Conservation (phyloP, 2,113 vertebrate genomes). For the Fregata magnificens region DNA sequence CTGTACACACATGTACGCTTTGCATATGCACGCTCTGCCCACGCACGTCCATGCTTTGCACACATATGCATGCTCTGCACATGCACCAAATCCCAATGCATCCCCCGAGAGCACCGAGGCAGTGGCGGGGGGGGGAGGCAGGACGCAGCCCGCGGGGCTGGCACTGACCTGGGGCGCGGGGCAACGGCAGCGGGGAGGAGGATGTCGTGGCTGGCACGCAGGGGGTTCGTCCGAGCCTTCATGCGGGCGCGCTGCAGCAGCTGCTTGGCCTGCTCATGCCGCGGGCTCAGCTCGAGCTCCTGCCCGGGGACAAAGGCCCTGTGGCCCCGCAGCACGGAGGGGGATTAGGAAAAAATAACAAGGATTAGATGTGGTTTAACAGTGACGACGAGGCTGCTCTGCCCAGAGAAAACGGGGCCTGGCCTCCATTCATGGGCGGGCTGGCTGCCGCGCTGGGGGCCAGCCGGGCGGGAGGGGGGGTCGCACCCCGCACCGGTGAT, state of each 20-base stretch:
- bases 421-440: neutral
- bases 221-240: slow-evolving; percentile 87
- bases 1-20: no score
- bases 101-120: accelerated
- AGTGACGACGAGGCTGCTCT: slow-evolving; percentile 46
- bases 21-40: no score
- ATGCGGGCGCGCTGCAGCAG: slow-evolving; percentile 87
- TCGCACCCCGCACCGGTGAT: accelerated
- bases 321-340: slow-evolving; percentile 19
- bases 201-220: slow-evolving; percentile 91
- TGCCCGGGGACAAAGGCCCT: slow-evolving; percentile 74
- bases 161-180: slow-evolving; percentile 78
- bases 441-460: accelerated
- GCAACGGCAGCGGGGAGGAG: slow-evolving; percentile 72
- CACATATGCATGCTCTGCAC: accelerated
- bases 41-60: neutral
- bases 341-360: slow-evolving; percentile 66
- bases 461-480: neutral
- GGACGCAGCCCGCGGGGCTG: accelerated
- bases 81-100: accelerated
- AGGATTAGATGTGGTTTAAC: slow-evolving; percentile 73
- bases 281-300: slow-evolving; percentile 83
- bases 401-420: neutral
- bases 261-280: slow-evolving; percentile 89
- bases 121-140: accelerated